These are phyloP conservation scores for Scomber scombrus DNA, from an alignment of 2,113 vertebrate genomes.

Conservation along the genomic window DNA sequence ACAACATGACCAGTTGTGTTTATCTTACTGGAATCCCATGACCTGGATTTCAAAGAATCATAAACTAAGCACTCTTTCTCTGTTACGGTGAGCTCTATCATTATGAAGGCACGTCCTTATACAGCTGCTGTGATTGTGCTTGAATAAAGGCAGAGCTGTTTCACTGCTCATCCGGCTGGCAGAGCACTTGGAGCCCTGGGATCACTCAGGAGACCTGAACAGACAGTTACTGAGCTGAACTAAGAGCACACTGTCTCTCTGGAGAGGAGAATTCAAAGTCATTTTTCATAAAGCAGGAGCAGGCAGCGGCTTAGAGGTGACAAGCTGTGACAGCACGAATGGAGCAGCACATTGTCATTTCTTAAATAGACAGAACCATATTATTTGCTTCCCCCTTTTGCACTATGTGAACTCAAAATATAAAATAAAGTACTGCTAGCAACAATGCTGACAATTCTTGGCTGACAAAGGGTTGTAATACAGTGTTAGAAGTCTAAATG, in stretches of 20 bases:
- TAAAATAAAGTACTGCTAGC: neutral
- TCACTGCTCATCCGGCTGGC: slow-evolving; percentile 44
- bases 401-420: neutral
- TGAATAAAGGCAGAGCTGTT: slow-evolving; percentile 47
- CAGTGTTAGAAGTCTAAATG: too few species aligned
- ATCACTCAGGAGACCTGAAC: slow-evolving; percentile 45
- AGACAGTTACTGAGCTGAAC: slow-evolving; percentile 36
- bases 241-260: slow-evolving; percentile 32
- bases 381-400: neutral
- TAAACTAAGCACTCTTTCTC: neutral
- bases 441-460: neutral
- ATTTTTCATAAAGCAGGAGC: slow-evolving; percentile 27
- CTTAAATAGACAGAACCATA: slow-evolving; percentile 1
- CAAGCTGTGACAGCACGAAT: slow-evolving; percentile 9
- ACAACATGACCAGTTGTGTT: neutral
- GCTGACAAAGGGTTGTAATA: neutral
- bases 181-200: slow-evolving; percentile 33
- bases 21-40: neutral
- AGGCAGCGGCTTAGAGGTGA: slow-evolving; percentile 24
- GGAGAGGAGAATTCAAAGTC: slow-evolving; percentile 34
- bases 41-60: neutral
- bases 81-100: neutral
- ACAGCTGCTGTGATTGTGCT: slow-evolving; percentile 34
- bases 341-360: slow-evolving; percentile 5
- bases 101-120: slow-evolving; percentile 19